These are phyloP conservation scores for Styela plicata DNA, from an alignment of 23 tunicate genomes.

Conservation along the genomic window DNA sequence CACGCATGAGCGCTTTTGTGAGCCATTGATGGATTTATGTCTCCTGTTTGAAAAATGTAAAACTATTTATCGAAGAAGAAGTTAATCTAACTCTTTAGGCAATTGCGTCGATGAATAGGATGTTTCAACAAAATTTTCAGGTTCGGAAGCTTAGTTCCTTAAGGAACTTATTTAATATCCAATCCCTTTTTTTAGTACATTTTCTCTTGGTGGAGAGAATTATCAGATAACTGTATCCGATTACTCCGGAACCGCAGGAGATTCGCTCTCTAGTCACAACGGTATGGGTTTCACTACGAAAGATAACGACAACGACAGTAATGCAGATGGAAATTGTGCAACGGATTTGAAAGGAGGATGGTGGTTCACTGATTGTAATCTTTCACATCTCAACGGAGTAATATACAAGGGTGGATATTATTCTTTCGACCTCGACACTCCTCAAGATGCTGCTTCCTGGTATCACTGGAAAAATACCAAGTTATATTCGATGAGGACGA, in stretches of 20 bases:
- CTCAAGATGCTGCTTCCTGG: constrained; percentile 13
- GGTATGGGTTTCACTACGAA: constrained; percentile 21
- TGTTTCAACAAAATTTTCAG: too few species aligned
- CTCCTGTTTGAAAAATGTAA: too few species aligned
- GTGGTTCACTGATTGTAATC: constrained; percentile 28
- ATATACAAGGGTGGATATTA: constrained; percentile 21
- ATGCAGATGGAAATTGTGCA: constrained; percentile 19
- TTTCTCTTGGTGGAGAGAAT: constrained; percentile 10
- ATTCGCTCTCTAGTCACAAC: constrained; percentile 4
- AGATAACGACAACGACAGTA: constrained; percentile 18
- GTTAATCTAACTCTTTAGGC: not conserved
- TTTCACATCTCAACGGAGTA: constrained; percentile 23
- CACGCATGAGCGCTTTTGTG: too few species aligned
- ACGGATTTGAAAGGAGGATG: constrained; percentile 23
- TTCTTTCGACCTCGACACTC: not conserved
- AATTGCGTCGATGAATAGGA: too few species aligned
- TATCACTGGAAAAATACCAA: constrained; percentile 31
- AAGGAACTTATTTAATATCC: too few species aligned
- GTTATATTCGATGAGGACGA: constrained; percentile 25
- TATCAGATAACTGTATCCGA: constrained; percentile 14
- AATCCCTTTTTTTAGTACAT: not conserved
- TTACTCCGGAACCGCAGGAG: constrained; percentile 26
- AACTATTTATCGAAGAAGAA: too few species aligned
- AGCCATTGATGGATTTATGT: too few species aligned
- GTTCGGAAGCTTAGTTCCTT: not conserved